Base-by-base conservation (phyloP, 1,140 invertebrate species). In the Manduca sexta region DNA sequence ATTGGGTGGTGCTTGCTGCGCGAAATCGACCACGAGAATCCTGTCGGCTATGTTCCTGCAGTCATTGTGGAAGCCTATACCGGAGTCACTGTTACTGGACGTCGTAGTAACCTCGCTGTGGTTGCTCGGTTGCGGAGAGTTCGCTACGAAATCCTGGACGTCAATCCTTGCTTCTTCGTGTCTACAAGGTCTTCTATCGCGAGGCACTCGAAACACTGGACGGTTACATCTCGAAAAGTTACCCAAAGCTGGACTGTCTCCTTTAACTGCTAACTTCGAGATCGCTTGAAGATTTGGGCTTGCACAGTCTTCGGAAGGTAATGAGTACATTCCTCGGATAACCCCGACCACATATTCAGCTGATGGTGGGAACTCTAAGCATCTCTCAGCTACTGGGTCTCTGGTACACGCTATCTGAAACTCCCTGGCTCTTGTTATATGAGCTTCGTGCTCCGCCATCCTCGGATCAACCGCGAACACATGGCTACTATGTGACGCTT, bases 21-120 rank as follows among this genome's bases (percentile, higher is more conserved):
- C 90, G 68, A 94, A 93, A 70, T 96, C 94, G 0, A 94, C 92
- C 0, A 95, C 90, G 37, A 93, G 87, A 56, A 96, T 95, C 41
- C 92, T 86, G 82, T 96, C 94, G 1, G 92, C 93, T 48, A 94
- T 91, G 67, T 93, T 93, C 31, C 91, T 89, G 68, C 91, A 93
- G 54, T 98, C 94, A 67, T 96, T 95, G 55, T 94, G 91, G 67
- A 97, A 97, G 0, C 96, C 96, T 46, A 98, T 96, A 0, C 96
- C 96, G 12, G 96, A 98, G 81, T 98, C 97, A 60, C 95, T 97
- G 73, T 98, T 98, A 56, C 95, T 97, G 0, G 94, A 96, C 39
- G 94, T 94, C 12, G 93, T 95, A 0, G 93, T 95, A 11, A 94
- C 91, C 54, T 91, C 91, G 77, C 94, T 92, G 47, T 93, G 89